Conservation (phyloP, 2,113 vertebrate genomes). For the Probosciger aterrimus region DNA sequence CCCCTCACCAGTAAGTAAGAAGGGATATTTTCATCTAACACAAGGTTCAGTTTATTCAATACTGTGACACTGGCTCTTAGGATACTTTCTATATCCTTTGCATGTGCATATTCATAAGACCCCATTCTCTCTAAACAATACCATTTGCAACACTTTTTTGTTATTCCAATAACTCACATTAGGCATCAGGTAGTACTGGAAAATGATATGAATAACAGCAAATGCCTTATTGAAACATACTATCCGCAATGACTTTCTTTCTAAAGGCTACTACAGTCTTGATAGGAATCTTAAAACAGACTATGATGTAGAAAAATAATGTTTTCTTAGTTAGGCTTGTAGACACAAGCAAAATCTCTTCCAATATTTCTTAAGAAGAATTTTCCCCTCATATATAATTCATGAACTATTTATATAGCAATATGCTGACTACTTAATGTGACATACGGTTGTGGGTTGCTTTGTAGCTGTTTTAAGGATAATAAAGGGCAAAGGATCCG, state of each 20-base stretch:
- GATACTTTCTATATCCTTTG: background rate
- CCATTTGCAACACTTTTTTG: background rate
- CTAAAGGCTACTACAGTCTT: background rate
- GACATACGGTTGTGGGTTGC: background rate
- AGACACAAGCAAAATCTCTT: background rate
- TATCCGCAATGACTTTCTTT: background rate
- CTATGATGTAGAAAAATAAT: background rate
- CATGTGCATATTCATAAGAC: background rate
- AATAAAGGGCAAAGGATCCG: conserved; percentile 17
- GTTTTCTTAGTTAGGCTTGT: background rate
- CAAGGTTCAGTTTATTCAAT: background rate
- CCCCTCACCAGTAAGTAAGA: background rate
- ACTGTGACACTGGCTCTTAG: background rate
- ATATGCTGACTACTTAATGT: conserved; percentile 7
- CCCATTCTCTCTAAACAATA: background rate
- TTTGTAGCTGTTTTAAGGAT: background rate
- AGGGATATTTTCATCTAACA: background rate
- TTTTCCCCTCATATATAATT: conserved; percentile 21
- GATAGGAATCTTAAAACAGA: background rate
- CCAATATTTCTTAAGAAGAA: background rate
- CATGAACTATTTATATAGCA: conserved; percentile 10
- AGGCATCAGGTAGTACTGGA: background rate
- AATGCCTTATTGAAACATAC: background rate
- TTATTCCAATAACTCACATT: background rate
- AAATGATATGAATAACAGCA: background rate